Evolutionary conservation across 1,140 invertebrate genomes (phyloP).

Genomic region (Pseudomyrmex flavicornis): DNA sequence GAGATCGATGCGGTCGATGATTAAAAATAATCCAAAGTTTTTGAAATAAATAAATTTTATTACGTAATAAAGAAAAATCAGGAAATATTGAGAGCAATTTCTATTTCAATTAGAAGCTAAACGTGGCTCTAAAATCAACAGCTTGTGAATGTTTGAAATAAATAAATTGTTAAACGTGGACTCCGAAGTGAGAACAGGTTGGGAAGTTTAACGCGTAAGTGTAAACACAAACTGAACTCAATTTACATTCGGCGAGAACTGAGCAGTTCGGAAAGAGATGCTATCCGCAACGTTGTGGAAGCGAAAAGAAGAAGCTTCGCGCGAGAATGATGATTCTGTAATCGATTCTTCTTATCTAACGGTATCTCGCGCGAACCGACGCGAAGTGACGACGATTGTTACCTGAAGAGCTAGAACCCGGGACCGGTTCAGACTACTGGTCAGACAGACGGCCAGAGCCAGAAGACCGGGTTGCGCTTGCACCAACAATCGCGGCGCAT

Average conservation of each 20-base stretch:
- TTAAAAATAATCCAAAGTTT: too few species aligned
- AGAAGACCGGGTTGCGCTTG: slow-evolving; percentile 93
- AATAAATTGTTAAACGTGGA: too few species aligned
- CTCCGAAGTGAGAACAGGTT: too few species aligned
- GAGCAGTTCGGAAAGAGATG: not conserved
- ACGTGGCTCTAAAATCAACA: too few species aligned
- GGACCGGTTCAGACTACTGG: slow-evolving; percentile 94
- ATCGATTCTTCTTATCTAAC: slow-evolving; percentile 64
- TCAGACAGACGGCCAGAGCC: slow-evolving; percentile 94
- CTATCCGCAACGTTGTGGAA: not conserved
- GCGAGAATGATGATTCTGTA: not conserved
- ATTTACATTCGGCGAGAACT: not conserved
- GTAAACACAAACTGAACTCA: too few species aligned
- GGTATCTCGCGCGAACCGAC: slow-evolving; percentile 53
- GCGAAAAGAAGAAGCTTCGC: not conserved
- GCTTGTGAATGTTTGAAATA: too few species aligned
- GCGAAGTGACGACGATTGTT: slow-evolving; percentile 74
- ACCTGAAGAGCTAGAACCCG: slow-evolving; percentile 94
- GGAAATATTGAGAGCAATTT: too few species aligned
- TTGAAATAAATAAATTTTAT: too few species aligned
- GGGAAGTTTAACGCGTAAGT: too few species aligned
- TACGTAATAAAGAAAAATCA: too few species aligned
- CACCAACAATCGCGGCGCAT: slow-evolving; percentile 90
- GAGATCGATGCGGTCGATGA: too few species aligned
- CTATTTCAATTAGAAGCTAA: too few species aligned